Evolutionary conservation across 2,113 vertebrate genomes (phyloP).

Genomic region (Hypocryptadius cinnamomeus): DNA sequence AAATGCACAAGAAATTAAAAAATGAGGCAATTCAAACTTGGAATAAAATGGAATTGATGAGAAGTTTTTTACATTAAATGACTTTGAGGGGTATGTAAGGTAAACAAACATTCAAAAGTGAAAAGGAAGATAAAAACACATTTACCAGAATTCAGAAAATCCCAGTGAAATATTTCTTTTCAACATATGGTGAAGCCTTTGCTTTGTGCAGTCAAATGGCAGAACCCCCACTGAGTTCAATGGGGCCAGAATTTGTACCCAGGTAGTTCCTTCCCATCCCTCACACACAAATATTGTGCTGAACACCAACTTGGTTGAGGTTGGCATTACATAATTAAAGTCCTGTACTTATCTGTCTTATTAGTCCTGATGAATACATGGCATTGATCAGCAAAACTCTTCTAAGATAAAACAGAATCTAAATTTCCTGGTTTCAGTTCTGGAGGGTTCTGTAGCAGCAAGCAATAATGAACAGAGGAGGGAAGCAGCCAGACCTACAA

Average conservation of each 20-base stretch:
- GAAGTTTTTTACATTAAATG: not conserved
- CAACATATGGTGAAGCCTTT: not conserved
- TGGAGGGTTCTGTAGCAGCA: conserved; percentile 16
- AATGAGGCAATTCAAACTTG: not conserved
- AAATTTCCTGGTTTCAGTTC: not conserved
- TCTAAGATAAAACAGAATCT: not conserved
- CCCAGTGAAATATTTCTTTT: not conserved
- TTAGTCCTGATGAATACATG: not conserved
- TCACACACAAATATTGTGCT: not conserved
- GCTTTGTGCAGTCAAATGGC: not conserved
- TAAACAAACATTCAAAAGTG: not conserved
- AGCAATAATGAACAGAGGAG: conserved; percentile 58
- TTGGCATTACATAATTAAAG: not conserved
- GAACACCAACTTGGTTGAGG: not conserved
- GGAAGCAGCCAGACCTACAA: conserved; percentile 67
- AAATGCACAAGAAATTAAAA: not conserved
- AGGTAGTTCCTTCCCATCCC: not conserved
- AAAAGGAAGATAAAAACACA: not conserved
- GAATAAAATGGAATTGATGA: not conserved
- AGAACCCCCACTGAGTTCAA: not conserved
- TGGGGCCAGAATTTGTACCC: not conserved
- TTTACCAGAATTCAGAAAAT: not conserved
- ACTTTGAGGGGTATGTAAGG: not conserved
- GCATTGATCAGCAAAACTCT: not conserved
- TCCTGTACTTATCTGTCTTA: conserved; percentile 32